Evolutionary conservation across 2,113 vertebrate genomes (phyloP), one percentile per base, ranked within the genome.

Genomic region (Dromaius novaehollandiae): DNA sequence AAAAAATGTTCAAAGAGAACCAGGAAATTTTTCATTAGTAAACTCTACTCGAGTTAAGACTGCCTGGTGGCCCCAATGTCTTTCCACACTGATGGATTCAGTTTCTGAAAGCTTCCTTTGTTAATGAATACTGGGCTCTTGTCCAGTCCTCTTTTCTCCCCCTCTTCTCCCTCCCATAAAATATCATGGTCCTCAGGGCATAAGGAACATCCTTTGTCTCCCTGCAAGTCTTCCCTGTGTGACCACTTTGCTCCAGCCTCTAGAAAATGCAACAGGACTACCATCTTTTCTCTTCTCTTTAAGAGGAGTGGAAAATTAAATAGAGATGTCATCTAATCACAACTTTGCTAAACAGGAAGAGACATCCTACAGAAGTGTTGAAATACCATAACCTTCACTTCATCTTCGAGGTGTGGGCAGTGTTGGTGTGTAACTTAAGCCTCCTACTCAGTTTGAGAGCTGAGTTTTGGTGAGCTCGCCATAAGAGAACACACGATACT

Each of bases 71-170:
- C 92, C 68, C 94, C 96, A 80, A 95, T 95, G 83, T 92, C 92
- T 84, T 96, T 96, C 95, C 92, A 96, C 56, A 1, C 93, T 95
- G 73, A 65, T 90, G 74, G 74, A 92, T 96, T 74, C 86, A 84
- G 93, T 82, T 95, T 86, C 93, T 97, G 92, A 96, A 96, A 96
- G 96, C 92, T 86, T 96, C 68, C 92, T 97, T 96, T 97, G 96
- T 97, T 88, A 92, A 93, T 14, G 86, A 95, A 97, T 96, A 97
- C 96, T 93, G 93, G 88, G 96, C 96, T 93, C 93, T 96, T 96
- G 96, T 97, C 92, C 88, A 89, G 86, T 84, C 77, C 73, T 94
- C 88, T 86, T 86, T 96, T 93, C 75, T 91, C 91, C 89, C 86
- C 79, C 94, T 94, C 81, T 83, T 75, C 56, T 86, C 88, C 82